Percentiles rank a stretch among this genome's conserved stretches.
These are phyloP conservation scores for Blera fallax DNA, from an alignment of 2,888 invertebrate species.

Conservation along the genomic window DNA sequence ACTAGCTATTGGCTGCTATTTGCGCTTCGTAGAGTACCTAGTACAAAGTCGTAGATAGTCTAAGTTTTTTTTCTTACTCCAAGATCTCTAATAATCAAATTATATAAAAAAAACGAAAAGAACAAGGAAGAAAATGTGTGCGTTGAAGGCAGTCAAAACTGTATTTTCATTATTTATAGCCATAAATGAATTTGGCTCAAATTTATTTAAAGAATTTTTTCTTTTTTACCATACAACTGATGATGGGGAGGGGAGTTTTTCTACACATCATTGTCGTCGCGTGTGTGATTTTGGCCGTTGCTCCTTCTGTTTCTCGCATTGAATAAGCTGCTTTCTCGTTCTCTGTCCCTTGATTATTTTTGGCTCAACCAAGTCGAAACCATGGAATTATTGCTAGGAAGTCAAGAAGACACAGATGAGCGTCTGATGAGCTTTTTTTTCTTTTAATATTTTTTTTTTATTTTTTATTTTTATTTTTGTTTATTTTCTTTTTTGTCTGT, in stretches of 20 bases:
- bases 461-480: neutral
- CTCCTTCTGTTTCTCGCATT: conserved; percentile 40
- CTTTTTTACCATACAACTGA: conserved; percentile 25
- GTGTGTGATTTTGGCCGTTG: conserved; percentile 64
- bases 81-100: conserved; percentile 22
- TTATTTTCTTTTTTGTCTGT: neutral
- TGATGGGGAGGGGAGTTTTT: conserved; percentile 5
- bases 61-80: neutral
- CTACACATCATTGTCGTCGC: conserved; percentile 46
- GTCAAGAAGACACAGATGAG: neutral
- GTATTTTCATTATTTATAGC: conserved; percentile 64
- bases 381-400: conserved; percentile 19
- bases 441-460: neutral
- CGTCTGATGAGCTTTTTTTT: neutral
- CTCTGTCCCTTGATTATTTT: conserved; percentile 49
- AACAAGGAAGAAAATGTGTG: conserved; percentile 34
- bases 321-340: neutral
- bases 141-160: conserved; percentile 28
- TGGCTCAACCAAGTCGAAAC: conserved; percentile 10
- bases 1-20: conserved; percentile 3
- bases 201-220: conserved; percentile 81
- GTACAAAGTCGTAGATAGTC: neutral
- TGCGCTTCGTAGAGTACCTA: conserved; percentile 13
- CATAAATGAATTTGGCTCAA: conserved; percentile 76
- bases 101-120: conserved; percentile 58